Evolutionary conservation across 2,113 vertebrate genomes (phyloP).

Genomic region (Pygoscelis adeliae): DNA sequence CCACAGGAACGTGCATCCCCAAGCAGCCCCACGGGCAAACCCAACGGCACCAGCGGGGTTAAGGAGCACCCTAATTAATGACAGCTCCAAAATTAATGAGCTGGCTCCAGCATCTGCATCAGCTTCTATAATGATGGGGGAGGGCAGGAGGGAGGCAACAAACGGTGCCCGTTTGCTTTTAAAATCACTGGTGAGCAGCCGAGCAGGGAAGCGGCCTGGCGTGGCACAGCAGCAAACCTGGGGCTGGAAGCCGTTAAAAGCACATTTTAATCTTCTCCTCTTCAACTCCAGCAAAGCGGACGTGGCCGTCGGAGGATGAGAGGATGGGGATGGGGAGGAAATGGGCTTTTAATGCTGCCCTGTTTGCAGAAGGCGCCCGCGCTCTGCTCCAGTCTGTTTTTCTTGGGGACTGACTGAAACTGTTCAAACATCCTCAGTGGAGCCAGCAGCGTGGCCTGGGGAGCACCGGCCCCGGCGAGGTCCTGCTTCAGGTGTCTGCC

Average conservation of each 20-base stretch:
- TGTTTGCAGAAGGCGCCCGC: not conserved
- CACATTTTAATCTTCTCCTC: not conserved
- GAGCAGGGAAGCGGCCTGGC: not conserved
- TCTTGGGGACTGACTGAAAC: not conserved
- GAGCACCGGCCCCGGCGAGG: not conserved
- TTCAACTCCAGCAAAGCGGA: not conserved
- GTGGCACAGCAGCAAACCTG: not conserved
- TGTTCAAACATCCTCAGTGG: not conserved
- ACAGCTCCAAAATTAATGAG: not conserved
- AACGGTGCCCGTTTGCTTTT: not conserved
- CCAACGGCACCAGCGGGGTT: rapidly evolving
- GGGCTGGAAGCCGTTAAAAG: not conserved
- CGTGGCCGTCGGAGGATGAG: not conserved
- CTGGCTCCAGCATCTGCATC: not conserved
- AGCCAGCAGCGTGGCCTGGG: not conserved
- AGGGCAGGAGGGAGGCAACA: not conserved
- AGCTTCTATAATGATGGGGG: rapidly evolving
- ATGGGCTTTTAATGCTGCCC: not conserved
- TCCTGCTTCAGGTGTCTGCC: not conserved
- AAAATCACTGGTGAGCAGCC: not conserved
- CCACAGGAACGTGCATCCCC: not conserved
- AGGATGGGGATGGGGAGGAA: not conserved
- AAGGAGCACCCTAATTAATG: not conserved
- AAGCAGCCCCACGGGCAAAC: not conserved
- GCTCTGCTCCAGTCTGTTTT: not conserved